phyloP scores from a whole-genome alignment of 2,888 invertebrate genomes.

The Aplocera efformata region DNA sequence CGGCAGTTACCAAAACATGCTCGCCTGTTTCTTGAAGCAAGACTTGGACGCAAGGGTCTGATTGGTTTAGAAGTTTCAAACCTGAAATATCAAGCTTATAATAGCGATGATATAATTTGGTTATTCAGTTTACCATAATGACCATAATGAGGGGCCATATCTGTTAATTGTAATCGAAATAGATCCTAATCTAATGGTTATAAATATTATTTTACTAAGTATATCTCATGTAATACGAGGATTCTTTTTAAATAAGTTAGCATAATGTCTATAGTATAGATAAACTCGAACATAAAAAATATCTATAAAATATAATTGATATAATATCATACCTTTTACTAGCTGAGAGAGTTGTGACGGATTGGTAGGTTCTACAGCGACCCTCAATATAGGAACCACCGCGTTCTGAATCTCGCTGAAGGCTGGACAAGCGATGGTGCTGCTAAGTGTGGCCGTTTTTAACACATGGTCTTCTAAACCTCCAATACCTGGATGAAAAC shows the following conservation, averaged over 20 bases:
- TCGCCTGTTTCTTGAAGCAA: constrained; percentile 96
- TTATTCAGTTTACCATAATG: too few species aligned
- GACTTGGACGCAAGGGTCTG: constrained; percentile 96
- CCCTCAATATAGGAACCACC: constrained; percentile 93
- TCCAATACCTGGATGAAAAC: constrained; percentile 85
- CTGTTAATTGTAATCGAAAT: too few species aligned
- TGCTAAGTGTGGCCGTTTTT: constrained; percentile 94
- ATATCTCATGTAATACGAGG: too few species aligned
- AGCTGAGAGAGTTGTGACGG: constrained; percentile 88
- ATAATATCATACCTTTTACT: constrained; percentile 79
- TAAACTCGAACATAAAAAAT: too few species aligned
- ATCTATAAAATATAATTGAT: neutral
- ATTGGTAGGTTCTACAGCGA: constrained; percentile 94
- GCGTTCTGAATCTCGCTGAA: constrained; percentile 90
- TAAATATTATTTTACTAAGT: too few species aligned
- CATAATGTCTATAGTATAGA: too few species aligned
- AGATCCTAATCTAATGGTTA: too few species aligned
- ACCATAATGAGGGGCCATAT: too few species aligned
- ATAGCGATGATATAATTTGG: too few species aligned
- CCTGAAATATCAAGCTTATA: constrained; percentile 63
- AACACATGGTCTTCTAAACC: constrained; percentile 91
- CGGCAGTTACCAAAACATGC: constrained; percentile 95
- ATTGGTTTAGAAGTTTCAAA: constrained; percentile 93
- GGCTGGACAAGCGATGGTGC: constrained; percentile 89
- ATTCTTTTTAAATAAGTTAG: too few species aligned